These are phyloP conservation scores for Brotula barbata DNA, from an alignment of 2,797 vertebrate species.

Conservation along the genomic window DNA sequence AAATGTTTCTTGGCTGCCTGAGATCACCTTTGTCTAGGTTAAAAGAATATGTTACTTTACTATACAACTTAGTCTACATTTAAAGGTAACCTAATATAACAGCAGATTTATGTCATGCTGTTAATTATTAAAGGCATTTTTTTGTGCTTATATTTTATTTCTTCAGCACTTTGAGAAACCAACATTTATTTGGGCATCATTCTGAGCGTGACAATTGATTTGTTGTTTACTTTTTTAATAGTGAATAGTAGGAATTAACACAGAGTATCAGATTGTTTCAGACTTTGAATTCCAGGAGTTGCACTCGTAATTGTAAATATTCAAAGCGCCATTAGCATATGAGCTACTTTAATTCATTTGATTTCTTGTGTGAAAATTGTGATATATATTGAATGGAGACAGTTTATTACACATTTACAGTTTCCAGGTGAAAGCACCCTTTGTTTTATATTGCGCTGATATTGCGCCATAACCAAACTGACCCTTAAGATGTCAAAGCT, in stretches of 20 bases:
- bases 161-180: conserved; percentile 20
- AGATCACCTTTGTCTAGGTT: too few relatives aligned
- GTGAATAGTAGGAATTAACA: too few relatives aligned
- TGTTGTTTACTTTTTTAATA: too few relatives aligned
- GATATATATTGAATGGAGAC: neutral
- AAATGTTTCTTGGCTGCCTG: too few relatives aligned
- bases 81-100: too few relatives aligned
- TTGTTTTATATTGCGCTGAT: neutral
- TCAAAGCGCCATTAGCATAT: neutral
- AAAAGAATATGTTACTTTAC: too few relatives aligned
- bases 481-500: neutral
- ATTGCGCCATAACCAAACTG: neutral
- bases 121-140: conserved; percentile 1
- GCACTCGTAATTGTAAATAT: neutral
- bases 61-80: too few relatives aligned
- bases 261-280: neutral
- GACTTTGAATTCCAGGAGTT: neutral
- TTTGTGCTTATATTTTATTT: neutral
- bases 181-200: neutral
- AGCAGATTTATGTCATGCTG: conserved; percentile 1
- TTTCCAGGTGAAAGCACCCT: neutral
- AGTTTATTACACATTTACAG: neutral
- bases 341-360: neutral
- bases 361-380: neutral
- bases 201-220: neutral